Base-by-base conservation (phyloP, 2,888 invertebrate species). In the Capitulum mitella region DNA sequence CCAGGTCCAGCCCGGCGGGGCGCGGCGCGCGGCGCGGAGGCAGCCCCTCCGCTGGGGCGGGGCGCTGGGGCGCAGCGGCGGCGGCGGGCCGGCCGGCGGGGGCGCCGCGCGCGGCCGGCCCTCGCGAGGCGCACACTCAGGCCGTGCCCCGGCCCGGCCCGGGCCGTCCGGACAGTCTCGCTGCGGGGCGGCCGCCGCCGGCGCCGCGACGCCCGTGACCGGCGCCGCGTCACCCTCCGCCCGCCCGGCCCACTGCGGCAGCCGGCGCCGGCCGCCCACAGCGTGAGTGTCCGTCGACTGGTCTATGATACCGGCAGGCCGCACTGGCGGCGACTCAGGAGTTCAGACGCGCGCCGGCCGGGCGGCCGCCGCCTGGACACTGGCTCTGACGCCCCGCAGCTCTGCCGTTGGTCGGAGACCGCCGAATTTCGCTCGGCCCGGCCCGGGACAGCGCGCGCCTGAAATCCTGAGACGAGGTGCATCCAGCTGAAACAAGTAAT, bases 401-500 rank as follows among this genome's bases (percentile, higher is more conserved):
- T 43, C 43, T 8, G 5, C 43, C 43, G 43, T 5, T 12, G 5
- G 43, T 12, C 43, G 43, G 43, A 5, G 43, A 5, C 43, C 6
- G 43, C 43, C 22, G 19, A 34, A 64, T 64, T 70, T 70, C 10
- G 40, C 34, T 19, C 37, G 40, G 70, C 40, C 70, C 64, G 19
- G 26, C 70, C 12, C 37, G 22, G 40, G 70, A 3, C 8, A 3
- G 70, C 70, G 40, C 70, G 40, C 70, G 70, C 70, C 70, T 70
- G 70, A 40, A 70, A 70, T 70, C 40, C 70, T 70, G 70, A 70
- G 70, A 26, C 1, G 22, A 70, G 16, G 40, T 26, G 40, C 70
- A 70, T 70, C 70, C 70, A 70, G 70, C 70, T 70, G 70, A 70
- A 70, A 70, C 40, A 12, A 70, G 70, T 37, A 37, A 40, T n/a